Percentiles rank a stretch among this genome's conserved stretches.
Evolutionary conservation across 2,113 vertebrate species (phyloP).

Genomic region (Corydoras sp.): DNA sequence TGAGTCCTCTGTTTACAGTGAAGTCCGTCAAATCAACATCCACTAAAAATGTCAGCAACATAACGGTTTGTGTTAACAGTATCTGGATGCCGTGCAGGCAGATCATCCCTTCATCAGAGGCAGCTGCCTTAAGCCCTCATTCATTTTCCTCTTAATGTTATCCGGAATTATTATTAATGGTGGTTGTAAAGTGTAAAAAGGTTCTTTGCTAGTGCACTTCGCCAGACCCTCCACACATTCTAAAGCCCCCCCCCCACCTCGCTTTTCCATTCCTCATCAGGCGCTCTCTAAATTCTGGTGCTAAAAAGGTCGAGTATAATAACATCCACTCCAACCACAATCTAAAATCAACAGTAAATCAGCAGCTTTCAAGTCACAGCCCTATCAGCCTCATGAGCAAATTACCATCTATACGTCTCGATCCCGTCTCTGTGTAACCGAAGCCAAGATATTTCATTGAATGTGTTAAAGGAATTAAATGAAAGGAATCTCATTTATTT

Average conservation of each 20-base stretch:
- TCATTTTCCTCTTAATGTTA: not conserved
- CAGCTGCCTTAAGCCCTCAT: not conserved
- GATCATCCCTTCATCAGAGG: too few relatives aligned
- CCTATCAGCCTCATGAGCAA: not conserved
- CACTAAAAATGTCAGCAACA: too few relatives aligned
- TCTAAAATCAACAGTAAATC: not conserved
- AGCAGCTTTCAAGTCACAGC: not conserved
- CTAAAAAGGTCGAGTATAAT: not conserved
- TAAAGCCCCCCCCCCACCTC: not conserved
- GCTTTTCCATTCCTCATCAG: not conserved
- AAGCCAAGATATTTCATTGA: too few relatives aligned
- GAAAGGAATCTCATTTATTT: too few relatives aligned
- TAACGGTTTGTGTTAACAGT: too few relatives aligned
- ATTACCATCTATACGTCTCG: not conserved
- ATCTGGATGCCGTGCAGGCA: too few relatives aligned
- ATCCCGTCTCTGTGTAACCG: not conserved
- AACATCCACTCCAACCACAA: constrained; percentile 1
- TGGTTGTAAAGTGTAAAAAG: not conserved
- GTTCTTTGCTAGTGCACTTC: not conserved
- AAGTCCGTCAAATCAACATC: too few relatives aligned
- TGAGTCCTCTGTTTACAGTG: too few relatives aligned
- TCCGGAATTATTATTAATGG: not conserved
- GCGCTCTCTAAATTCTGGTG: not conserved
- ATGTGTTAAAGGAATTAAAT: too few relatives aligned
- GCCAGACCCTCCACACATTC: constrained; percentile 7